Percentiles rank a stretch among this genome's conserved stretches.
Evolutionary conservation across 2,113 vertebrate species (phyloP).

Genomic region (Brevimyrus niger): DNA sequence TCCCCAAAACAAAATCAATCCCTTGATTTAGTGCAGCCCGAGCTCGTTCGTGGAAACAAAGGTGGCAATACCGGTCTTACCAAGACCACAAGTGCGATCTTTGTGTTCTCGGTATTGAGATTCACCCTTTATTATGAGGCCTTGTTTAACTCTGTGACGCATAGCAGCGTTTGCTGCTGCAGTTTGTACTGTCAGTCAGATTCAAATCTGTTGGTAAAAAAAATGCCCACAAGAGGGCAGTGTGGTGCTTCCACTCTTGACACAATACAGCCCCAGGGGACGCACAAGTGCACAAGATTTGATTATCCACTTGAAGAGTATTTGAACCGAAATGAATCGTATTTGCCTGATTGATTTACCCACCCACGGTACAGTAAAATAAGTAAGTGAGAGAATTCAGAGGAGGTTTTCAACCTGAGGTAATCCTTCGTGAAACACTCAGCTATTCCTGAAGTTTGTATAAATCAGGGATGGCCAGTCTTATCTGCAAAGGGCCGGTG

Average conservation of each 20-base stretch:
- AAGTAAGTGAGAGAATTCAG: neutral
- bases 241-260: neutral
- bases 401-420: neutral
- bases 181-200: neutral
- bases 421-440: neutral
- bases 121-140: neutral
- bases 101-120: too few species aligned
- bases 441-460: neutral
- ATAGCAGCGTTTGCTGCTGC: neutral
- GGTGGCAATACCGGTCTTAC: too few species aligned
- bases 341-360: neutral
- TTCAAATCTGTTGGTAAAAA: neutral
- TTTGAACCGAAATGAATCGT: neutral
- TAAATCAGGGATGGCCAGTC: neutral
- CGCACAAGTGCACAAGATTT: neutral
- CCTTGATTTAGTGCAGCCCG: too few species aligned
- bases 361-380: neutral
- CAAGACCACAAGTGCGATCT: too few species aligned
- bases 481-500: too few species aligned
- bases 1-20: too few species aligned
- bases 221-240: conserved; percentile 5
- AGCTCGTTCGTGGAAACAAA: too few species aligned
- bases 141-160: neutral
- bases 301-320: neutral
- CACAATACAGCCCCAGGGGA: neutral